Conservation (phyloP, 2,797 vertebrate genomes). For the Crocidura indochinensis region DNA sequence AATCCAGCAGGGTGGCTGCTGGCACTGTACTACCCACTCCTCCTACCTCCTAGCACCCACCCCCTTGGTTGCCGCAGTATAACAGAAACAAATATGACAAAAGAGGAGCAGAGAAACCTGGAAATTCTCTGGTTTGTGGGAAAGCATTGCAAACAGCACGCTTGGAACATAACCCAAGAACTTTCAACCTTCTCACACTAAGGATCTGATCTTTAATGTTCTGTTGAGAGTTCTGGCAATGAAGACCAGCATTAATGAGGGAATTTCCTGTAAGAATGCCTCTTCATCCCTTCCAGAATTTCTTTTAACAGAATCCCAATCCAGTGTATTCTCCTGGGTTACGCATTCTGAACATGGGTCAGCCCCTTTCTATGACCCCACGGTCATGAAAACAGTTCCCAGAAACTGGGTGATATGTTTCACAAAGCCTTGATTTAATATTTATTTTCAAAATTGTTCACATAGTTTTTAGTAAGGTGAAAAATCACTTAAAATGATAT, state of each 20-base stretch:
- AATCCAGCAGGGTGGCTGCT: not conserved
- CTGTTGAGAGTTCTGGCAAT: conserved; percentile 51
- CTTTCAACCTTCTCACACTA: not conserved
- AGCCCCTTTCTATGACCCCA: not conserved
- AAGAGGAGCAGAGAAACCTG: not conserved
- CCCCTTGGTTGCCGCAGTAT: not conserved
- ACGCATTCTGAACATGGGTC: not conserved
- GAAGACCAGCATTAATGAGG: not conserved
- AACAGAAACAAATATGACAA: not conserved
- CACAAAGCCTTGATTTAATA: conserved; percentile 19
- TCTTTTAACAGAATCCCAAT: conserved; percentile 55
- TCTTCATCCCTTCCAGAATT: conserved; percentile 23
- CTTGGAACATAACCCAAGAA: conserved; percentile 27
- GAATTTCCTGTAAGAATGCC: not conserved
- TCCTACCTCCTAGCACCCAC: too few relatives aligned
- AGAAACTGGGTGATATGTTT: not conserved
- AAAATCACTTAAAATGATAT: conserved; percentile 69
- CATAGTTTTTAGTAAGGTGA: conserved; percentile 61
- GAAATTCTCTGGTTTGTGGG: not conserved
- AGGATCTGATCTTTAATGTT: conserved; percentile 25
- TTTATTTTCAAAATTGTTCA: conserved; percentile 31
- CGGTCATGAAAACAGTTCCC: conserved; percentile 36
- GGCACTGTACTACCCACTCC: not conserved
- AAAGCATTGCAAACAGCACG: not conserved
- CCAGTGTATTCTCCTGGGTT: conserved; percentile 36